Evolutionary conservation across 1,140 invertebrate species (phyloP), one percentile per base, ranked within the genome.

Genomic region (Leptinotarsa undecemlineata): DNA sequence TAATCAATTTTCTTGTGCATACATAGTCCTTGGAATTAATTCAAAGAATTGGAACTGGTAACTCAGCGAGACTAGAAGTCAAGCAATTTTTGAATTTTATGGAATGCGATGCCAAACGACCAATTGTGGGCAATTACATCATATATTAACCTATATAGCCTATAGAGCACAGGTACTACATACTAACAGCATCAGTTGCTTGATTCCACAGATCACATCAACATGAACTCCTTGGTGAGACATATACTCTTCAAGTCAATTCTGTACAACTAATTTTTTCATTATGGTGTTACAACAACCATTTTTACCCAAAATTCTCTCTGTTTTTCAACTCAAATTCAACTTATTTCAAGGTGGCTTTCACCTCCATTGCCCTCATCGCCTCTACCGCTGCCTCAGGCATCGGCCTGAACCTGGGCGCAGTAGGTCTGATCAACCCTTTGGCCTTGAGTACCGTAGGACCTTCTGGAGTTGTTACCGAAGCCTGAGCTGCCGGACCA

Each of bases 401-500:
- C n/a, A 26, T n/a, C 1, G 51, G 51, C n/a, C 21, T 66, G 0
- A 42, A 42, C 0, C n/a, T 17, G 19, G 66, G 66, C 23, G 33
- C 11, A 11, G 66, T 26, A n/a, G 11, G 26, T 33, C 26, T 68
- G 5, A 42, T 68, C 33, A 68, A 47, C 19, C 66, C 66, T 15
- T 42, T 47, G n/a, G 66, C 66, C 17, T 42, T 68, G 15, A 68
- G 66, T 6, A 42, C 66, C n/a, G 0, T 70, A 0, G 68, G 68
- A 0, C 68, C 68, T 19, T 70, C 68, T 0, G 68, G 68, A 20
- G 0, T 70, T 11, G 68, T 70, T 0, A 70, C 68, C 0, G 68
- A 51, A 14, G 68, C 68, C 20, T 48, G 68, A 11, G 68, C 68
- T 20, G 68, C 68, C 1, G 68, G 68, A 21, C 68, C 68, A 23